Conservation (phyloP, 2,113 vertebrate species). For the Gallinago paraguaiae region DNA sequence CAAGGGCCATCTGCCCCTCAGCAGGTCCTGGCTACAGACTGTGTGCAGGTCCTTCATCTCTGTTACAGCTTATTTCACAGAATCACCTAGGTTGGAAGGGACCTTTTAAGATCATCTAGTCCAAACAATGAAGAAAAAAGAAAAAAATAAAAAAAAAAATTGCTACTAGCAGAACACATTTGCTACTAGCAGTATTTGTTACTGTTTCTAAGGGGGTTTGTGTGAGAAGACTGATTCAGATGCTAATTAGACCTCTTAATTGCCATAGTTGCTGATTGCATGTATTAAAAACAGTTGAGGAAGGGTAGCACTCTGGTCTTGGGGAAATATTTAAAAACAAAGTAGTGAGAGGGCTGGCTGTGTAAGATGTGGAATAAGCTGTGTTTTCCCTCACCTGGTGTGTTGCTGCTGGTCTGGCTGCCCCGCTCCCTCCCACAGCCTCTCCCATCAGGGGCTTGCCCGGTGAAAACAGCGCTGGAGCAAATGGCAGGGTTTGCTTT, state of each 20-base stretch:
- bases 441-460: neutral
- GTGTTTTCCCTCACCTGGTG: neutral
- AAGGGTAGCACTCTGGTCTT: conserved; percentile 48
- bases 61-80: neutral
- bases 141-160: too few species aligned
- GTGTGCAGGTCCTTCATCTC: neutral
- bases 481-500: neutral
- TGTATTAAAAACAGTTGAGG: conserved; percentile 71
- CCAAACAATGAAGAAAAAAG: too few species aligned
- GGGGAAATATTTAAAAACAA: conserved; percentile 69
- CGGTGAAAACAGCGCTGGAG: rapidly evolving
- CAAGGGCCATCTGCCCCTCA: neutral
- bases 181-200: neutral
- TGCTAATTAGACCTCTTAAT: conserved; percentile 73
- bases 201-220: conserved; percentile 1
- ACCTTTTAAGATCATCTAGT: too few species aligned
- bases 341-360: conserved; percentile 9
- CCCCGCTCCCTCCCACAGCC: neutral
- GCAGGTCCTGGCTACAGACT: neutral
- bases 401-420: too few species aligned
- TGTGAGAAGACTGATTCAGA: conserved; percentile 54
- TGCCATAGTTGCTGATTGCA: conserved; percentile 69
- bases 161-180: too few species aligned
- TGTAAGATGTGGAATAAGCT: neutral
- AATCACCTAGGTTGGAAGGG: too few species aligned